These are phyloP conservation scores for Odontamblyopus lacepedii DNA, from an alignment of 2,797 vertebrate species.

Conservation along the genomic window DNA sequence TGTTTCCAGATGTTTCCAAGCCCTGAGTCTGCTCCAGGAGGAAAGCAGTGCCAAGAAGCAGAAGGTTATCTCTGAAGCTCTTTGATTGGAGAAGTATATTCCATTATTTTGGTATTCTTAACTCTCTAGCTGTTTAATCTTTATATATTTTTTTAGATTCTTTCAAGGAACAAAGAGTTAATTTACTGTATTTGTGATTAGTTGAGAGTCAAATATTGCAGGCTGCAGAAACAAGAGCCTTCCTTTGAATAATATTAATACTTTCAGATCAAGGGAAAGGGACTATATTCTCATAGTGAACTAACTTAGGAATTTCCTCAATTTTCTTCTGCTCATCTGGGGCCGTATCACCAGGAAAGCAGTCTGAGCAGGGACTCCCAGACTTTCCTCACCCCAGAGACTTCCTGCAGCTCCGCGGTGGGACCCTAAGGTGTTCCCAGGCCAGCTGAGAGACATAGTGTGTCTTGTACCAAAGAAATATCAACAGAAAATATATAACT, in stretches of 20 bases:
- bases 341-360: too few species aligned
- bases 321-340: too few species aligned
- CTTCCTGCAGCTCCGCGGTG: too few species aligned
- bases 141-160: background rate
- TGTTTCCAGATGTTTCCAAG: constrained; percentile 13
- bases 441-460: too few species aligned
- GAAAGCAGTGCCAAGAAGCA: background rate
- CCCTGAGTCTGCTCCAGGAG: background rate
- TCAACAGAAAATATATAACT: too few species aligned
- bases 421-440: too few species aligned
- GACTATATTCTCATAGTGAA: too few species aligned
- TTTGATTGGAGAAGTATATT: background rate
- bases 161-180: background rate
- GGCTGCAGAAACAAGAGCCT: background rate
- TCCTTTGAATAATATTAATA: background rate
- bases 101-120: background rate
- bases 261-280: too few species aligned
- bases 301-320: too few species aligned
- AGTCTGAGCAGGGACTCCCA: too few species aligned
- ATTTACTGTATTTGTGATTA: background rate
- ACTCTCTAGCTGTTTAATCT: background rate
- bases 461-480: too few species aligned
- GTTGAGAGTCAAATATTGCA: background rate
- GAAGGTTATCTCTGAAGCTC: background rate
- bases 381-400: too few species aligned